Percentiles rank a stretch among this genome's conserved stretches.
Evolutionary conservation across 2,888 invertebrate genomes (phyloP).

Genomic region (Rhorus exstirpatorius): DNA sequence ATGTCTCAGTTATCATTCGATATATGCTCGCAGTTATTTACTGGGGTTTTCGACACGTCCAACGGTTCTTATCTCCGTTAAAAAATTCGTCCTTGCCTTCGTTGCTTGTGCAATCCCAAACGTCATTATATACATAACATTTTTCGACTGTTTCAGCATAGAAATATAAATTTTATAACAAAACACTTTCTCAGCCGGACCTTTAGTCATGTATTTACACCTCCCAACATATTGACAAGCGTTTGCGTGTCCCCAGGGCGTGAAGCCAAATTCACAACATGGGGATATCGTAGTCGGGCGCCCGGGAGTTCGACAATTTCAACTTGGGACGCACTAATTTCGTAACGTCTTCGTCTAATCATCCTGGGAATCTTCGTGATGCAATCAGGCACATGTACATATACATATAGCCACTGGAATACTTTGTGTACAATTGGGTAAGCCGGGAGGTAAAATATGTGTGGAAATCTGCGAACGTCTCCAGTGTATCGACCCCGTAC

Average conservation of each 20-base stretch:
- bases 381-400: slow-evolving; percentile 6
- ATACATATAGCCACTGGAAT: neutral
- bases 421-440: slow-evolving; percentile 22
- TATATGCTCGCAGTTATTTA: no score
- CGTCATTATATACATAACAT: no score
- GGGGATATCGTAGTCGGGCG: neutral
- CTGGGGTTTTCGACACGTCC: no score
- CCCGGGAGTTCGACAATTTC: slow-evolving; percentile 76
- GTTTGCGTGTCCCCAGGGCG: neutral
- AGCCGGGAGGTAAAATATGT: slow-evolving; percentile 24
- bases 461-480: neutral
- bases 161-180: neutral
- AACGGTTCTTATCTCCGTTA: no score
- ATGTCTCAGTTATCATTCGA: no score
- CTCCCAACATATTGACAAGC: neutral
- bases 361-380: slow-evolving; percentile 78
- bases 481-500: slow-evolving; percentile 3
- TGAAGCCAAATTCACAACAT: neutral
- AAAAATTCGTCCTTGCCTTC: no score
- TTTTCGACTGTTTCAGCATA: no score
- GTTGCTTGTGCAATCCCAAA: no score
- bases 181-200: neutral
- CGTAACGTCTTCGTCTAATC: slow-evolving; percentile 81
- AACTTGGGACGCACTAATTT: slow-evolving; percentile 78
- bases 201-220: neutral